phyloP scores from a whole-genome alignment of 2,113 vertebrate genomes.

The Neofelis nebulosa region DNA sequence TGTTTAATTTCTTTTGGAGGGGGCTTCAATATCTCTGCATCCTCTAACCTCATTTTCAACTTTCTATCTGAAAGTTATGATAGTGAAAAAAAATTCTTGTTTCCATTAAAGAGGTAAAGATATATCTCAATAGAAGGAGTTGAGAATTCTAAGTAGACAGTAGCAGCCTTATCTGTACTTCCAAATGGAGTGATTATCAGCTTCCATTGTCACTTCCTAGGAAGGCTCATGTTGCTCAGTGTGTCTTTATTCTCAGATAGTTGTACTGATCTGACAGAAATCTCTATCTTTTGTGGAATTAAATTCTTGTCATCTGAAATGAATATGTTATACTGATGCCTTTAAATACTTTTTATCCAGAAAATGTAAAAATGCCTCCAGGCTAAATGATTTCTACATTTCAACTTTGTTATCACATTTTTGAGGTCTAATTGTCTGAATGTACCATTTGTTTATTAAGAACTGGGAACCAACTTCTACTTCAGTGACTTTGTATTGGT shows the following conservation, averaged over 20 bases:
- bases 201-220: not conserved
- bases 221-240: not conserved
- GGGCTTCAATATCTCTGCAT: not conserved
- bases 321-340: not conserved
- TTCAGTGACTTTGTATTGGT: not conserved
- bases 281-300: not conserved
- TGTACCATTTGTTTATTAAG: not conserved
- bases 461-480: not conserved
- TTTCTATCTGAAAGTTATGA: not conserved
- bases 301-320: not conserved
- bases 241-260: not conserved
- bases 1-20: not conserved
- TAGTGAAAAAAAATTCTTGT: not conserved
- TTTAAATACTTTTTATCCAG: not conserved
- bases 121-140: not conserved
- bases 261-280: not conserved
- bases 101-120: not conserved
- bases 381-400: not conserved
- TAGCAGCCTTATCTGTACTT: not conserved
- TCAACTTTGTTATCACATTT: not conserved
- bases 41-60: not conserved
- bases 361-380: not conserved
- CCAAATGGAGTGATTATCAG: not conserved
- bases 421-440: not conserved
- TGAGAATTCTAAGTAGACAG: not conserved